Evolutionary conservation across 2,888 invertebrate genomes (phyloP).

Genomic region (Sinodicranocentrus sp.): DNA sequence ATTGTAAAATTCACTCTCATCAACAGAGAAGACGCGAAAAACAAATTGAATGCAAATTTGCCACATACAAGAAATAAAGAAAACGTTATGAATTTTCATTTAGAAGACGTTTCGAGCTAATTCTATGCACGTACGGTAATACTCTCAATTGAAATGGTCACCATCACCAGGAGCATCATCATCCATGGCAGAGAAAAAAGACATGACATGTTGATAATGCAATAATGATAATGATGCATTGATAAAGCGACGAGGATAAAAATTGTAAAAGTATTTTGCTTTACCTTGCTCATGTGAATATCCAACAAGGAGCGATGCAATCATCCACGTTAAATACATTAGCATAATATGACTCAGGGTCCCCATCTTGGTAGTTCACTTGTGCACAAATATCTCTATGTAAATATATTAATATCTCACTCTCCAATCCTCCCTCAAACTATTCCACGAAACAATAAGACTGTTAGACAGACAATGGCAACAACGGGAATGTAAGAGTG

Average conservation of each 20-base stretch:
- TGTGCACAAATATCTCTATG: background rate
- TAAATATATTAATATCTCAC: background rate
- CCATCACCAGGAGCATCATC: constrained; percentile 17
- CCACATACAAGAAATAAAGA: too few species aligned
- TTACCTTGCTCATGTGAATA: constrained; percentile 64
- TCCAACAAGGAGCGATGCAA: constrained; percentile 63
- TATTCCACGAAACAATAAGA: background rate
- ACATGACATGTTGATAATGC: constrained; percentile 18
- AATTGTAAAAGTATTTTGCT: background rate
- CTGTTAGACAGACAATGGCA: constrained; percentile 1
- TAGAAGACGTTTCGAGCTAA: too few species aligned
- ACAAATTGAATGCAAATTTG: too few species aligned
- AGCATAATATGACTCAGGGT: constrained; percentile 63
- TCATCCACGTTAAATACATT: constrained; percentile 63
- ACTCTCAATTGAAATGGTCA: background rate
- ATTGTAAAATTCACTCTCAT: too few species aligned
- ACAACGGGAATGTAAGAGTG: background rate
- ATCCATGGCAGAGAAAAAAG: constrained; percentile 39
- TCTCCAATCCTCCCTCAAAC: background rate
- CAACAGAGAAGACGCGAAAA: too few species aligned
- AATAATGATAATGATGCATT: background rate
- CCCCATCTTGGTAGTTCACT: constrained; percentile 61
- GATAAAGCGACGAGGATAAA: background rate
- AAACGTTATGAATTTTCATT: too few species aligned
- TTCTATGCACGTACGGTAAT: too few species aligned